phyloP scores from a whole-genome alignment of 2,888 invertebrate species.

The Salticus scenicus region DNA sequence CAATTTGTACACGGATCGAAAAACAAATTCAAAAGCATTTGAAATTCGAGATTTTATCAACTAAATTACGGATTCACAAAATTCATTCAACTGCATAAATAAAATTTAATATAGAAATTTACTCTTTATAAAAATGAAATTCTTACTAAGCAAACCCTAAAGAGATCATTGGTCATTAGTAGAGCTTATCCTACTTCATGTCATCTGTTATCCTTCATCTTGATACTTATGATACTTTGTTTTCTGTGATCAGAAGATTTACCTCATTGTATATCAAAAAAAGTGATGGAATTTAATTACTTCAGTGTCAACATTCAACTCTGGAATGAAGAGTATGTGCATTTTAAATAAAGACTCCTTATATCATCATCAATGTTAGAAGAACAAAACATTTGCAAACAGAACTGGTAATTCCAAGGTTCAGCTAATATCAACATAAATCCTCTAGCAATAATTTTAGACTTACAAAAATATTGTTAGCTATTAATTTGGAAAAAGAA shows the following conservation, averaged over 20 bases:
- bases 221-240: too few relatives aligned
- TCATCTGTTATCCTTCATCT: too few relatives aligned
- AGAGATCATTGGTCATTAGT: too few relatives aligned
- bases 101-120: too few relatives aligned
- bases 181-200: not conserved
- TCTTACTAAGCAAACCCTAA: too few relatives aligned
- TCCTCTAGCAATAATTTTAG: not conserved
- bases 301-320: not conserved
- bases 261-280: too few relatives aligned
- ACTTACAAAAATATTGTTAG: too few relatives aligned
- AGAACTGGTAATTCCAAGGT: not conserved
- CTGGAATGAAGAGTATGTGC: not conserved
- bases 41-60: not conserved
- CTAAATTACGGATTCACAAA: not conserved
- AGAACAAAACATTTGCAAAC: not conserved
- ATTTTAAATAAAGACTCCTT: not conserved
- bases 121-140: too few relatives aligned
- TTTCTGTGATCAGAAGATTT: too few relatives aligned
- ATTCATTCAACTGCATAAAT: too few relatives aligned
- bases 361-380: not conserved
- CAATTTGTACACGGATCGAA: not conserved
- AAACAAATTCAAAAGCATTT: not conserved
- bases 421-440: not conserved
- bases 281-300: not conserved
- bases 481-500: too few relatives aligned